These are phyloP conservation scores for Coryphaenoides rupestris DNA, from an alignment of 2,113 vertebrate genomes.

Conservation along the genomic window DNA sequence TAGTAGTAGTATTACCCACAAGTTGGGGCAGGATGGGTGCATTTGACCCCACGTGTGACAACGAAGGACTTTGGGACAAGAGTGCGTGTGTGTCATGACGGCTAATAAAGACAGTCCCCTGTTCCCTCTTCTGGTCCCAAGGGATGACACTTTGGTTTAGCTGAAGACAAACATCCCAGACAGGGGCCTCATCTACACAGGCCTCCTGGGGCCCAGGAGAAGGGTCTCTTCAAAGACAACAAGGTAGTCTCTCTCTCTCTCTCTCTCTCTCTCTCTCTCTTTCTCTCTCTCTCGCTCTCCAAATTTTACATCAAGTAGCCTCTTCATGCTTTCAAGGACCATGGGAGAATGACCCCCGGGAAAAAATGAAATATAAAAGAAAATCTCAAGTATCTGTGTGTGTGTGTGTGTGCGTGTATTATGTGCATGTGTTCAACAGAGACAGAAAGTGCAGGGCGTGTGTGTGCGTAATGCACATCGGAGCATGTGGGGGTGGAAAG, in stretches of 20 bases:
- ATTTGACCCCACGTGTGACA: no score
- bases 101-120: background rate
- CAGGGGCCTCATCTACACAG: background rate
- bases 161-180: slow-evolving; percentile 4
- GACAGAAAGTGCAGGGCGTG: background rate
- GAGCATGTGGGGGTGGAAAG: slow-evolving; percentile 12
- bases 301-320: background rate
- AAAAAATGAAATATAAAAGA: background rate
- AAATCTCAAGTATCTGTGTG: background rate
- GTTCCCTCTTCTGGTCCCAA: background rate
- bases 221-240: no score
- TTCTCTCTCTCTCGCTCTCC: no score
- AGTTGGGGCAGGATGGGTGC: no score
- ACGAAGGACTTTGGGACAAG: no score
- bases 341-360: no score
- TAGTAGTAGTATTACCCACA: no score
- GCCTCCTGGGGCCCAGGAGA: no score
- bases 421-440: background rate
- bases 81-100: background rate
- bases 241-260: no score
- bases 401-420: background rate
- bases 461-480: background rate
- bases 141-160: slow-evolving; percentile 5
- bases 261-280: no score
- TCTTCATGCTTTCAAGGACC: no score